Evolutionary conservation across 1,140 invertebrate species (phyloP), one percentile per base, ranked within the genome.

Genomic region (Panagrolaimus sp.): DNA sequence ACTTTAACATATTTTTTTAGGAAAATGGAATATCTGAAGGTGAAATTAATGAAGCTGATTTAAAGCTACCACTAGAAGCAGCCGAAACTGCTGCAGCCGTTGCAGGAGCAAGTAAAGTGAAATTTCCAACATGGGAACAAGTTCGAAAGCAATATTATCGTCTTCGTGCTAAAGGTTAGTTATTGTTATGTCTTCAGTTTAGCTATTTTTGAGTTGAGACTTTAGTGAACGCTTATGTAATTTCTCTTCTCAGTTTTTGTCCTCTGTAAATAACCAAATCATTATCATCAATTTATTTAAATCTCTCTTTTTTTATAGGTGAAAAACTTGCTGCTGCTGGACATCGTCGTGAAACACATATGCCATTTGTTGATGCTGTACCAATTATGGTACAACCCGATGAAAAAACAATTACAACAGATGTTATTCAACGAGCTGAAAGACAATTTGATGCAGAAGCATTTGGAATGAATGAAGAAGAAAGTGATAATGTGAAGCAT

Each of bases 111-210:
- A 27, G 9, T 27, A 57, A 57, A 57, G n/a, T 57, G 14, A 57
- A 57, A 27, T 57, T 57, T 27, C 51, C 51, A 27, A 57, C 51
- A n/a, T 57, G 51, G 51, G 51, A 57, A 16, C 51, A 57, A 57
- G 51, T 57, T 20, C 51, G 51, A 4, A 57, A 57, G 51, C 51
- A 57, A 27, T 57, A 57, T 23, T 57, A 57, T 27, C 51, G 51
- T 23, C 11, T 57, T 23, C 11, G 51, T n/a, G 51, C 51, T 2
- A 20, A 27, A 57, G 51, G 51, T 11, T 1, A 57, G 20, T 11
- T 25, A 57, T 11, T 20, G n/a, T n/a, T n/a, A n/a, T n/a, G n/a
- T n/a, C n/a, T n/a, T n/a, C n/a, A n/a, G n/a, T n/a, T n/a, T n/a
- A n/a, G n/a, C n/a, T n/a, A n/a, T n/a, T n/a, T n/a, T n/a, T n/a